Base-by-base conservation (phyloP, 2,888 invertebrate species). In the Tribolium freemani region DNA sequence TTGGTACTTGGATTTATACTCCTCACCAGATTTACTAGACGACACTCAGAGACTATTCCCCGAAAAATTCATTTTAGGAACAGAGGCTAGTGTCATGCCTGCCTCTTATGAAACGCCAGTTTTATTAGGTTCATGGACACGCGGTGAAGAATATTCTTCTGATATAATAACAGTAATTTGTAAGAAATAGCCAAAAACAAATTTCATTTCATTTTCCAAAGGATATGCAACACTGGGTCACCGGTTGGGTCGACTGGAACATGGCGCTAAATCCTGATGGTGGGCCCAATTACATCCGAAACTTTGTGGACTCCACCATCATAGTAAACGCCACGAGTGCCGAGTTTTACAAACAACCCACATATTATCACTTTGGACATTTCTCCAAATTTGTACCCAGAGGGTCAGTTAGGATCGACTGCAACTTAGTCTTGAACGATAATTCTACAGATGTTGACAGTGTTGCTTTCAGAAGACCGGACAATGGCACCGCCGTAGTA, bases 201-300 rank as follows among this genome's bases (percentile, higher is more conserved):
- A 8, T 10, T 26, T 9, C 4, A 1, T 8, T 16, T 53, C 21
- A 10, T 21, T 26, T 53, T 53, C 72, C 75, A 76, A 51, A 93
- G 90, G 93, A 94, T 85, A 82, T 96, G 11, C 91, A 93, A 78
- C 90, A 94, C 84, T 93, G 91, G 87, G 91, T 93, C 0, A 89
- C 90, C 20, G 96, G 94, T 1, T 97, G 96, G 96, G 89, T 94
- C 0, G 96, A 97, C 84, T 97, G 96, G 96, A 98, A 97, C 85
- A 86, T 97, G 63, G 93, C 92, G 11, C 85, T 97, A 16, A 88
- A 95, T 83, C 85, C 88, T 68, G 75, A 83, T 0, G 96, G 96
- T 11, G 96, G 96, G 0, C 97, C 96, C 0, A 94, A 93, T 82
- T 95, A 93, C 91, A 91, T 90, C 0, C 81, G 88, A 4, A 96